Conservation (phyloP, 2,113 vertebrate genomes). For the Corydoras sp. region DNA sequence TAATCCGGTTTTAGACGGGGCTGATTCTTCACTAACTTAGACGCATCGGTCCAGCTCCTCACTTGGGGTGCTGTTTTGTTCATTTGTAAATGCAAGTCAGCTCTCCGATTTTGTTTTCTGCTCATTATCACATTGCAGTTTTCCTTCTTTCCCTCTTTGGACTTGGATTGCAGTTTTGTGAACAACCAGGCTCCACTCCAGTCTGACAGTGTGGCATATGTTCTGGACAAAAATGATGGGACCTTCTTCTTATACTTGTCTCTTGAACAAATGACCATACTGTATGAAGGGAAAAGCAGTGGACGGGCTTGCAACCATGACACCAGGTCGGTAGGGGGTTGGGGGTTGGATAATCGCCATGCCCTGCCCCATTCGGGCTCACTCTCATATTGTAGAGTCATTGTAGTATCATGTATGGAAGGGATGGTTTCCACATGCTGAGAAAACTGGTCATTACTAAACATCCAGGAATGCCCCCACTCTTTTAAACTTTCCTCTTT, state of each 20-base stretch:
- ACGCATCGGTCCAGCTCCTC: slow-evolving; percentile 46
- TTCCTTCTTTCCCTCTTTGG: too few species aligned
- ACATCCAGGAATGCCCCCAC: slow-evolving; percentile 35
- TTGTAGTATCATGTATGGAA: neutral
- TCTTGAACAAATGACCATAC: slow-evolving; percentile 37
- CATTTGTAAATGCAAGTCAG: slow-evolving; percentile 22
- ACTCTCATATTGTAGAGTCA: slow-evolving; percentile 13
- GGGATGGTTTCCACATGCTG: neutral
- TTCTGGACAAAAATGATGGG: slow-evolving; percentile 21
- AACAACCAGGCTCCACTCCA: slow-evolving; percentile 49
- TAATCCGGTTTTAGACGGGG: slow-evolving; percentile 34
- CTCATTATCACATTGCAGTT: neutral
- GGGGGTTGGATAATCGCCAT: slow-evolving; percentile 50
- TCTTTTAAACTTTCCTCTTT: neutral
- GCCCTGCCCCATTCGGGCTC: slow-evolving; percentile 46
- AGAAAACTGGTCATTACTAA: slow-evolving; percentile 8
- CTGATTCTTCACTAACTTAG: slow-evolving; percentile 52
- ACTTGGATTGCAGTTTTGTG: slow-evolving; percentile 11
- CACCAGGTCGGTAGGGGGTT: slow-evolving; percentile 39
- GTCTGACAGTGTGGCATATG: neutral
- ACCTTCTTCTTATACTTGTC: slow-evolving; percentile 17
- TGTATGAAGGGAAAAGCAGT: slow-evolving; percentile 13
- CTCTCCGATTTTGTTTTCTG: slow-evolving; percentile 9
- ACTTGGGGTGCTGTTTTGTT: slow-evolving; percentile 34
- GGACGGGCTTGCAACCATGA: slow-evolving; percentile 38